Conservation (phyloP, 2,888 invertebrate species). For the Heliconius cydno region DNA sequence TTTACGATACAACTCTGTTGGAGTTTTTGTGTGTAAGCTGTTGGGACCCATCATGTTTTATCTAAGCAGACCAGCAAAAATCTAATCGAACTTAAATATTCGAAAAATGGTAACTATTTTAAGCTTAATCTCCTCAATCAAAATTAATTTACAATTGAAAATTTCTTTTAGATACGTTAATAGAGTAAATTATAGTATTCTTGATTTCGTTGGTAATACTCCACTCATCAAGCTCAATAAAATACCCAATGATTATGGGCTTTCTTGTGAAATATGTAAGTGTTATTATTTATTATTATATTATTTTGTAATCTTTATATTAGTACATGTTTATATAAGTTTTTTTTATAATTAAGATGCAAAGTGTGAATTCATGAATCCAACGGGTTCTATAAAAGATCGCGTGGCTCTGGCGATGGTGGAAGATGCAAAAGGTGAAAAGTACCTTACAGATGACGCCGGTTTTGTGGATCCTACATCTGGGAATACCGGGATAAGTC, state of each 20-base stretch:
- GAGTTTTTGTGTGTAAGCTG: neutral
- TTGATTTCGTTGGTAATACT: slow-evolving; percentile 90
- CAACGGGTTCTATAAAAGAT: slow-evolving; percentile 97
- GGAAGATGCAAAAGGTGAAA: slow-evolving; percentile 92
- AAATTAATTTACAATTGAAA: too few species aligned
- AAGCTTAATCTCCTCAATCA: too few species aligned
- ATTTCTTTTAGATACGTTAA: slow-evolving; percentile 34
- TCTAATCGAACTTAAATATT: too few species aligned
- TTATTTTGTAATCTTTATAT: neutral
- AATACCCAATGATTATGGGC: slow-evolving; percentile 88
- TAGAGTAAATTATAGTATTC: slow-evolving; percentile 81
- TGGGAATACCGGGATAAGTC: slow-evolving; percentile 91
- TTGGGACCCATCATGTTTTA: neutral
- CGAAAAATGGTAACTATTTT: too few species aligned
- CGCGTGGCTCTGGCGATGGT: slow-evolving; percentile 95
- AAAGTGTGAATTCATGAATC: slow-evolving; percentile 97
- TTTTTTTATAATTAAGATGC: slow-evolving; percentile 84
- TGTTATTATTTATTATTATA: slow-evolving; percentile 50
- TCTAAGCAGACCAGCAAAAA: neutral
- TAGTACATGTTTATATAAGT: neutral
- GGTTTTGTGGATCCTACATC: slow-evolving; percentile 96
- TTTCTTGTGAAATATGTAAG: slow-evolving; percentile 93
- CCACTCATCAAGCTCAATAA: slow-evolving; percentile 90
- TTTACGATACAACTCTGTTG: too few species aligned
- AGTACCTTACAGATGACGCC: slow-evolving; percentile 91